Evolutionary conservation across 2,113 vertebrate genomes (phyloP).

Genomic region (Chauna torquata): DNA sequence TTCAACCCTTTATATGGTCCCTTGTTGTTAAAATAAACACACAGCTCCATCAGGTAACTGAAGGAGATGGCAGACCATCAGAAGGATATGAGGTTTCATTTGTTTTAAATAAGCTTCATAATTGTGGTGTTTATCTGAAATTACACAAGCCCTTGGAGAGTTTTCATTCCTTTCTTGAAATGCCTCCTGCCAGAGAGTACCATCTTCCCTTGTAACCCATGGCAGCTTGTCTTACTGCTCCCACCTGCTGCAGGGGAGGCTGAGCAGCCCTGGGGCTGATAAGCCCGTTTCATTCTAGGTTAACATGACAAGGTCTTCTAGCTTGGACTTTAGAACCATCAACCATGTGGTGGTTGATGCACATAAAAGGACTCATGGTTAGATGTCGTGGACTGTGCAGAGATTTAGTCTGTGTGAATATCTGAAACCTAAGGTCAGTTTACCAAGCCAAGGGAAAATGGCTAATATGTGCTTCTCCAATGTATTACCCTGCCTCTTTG

Average conservation of each 20-base stretch:
- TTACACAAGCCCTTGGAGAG: background rate
- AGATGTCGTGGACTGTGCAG: fast-evolving
- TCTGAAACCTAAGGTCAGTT: background rate
- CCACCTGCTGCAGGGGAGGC: background rate
- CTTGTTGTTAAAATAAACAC: slow-evolving; percentile 16
- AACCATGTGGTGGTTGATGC: background rate
- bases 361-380: background rate
- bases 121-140: background rate
- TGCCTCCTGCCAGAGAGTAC: background rate
- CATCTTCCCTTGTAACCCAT: background rate
- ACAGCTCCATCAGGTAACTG: background rate
- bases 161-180: background rate
- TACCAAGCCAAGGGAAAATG: background rate
- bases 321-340: background rate
- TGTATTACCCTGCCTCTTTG: background rate
- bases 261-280: background rate
- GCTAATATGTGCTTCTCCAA: background rate
- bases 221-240: background rate
- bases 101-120: background rate
- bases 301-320: background rate
- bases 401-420: background rate
- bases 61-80: background rate
- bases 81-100: background rate
- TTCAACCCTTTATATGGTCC: background rate
- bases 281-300: background rate